Base-by-base conservation (phyloP, 2,113 vertebrate genomes). In the Scalopus aquaticus region DNA sequence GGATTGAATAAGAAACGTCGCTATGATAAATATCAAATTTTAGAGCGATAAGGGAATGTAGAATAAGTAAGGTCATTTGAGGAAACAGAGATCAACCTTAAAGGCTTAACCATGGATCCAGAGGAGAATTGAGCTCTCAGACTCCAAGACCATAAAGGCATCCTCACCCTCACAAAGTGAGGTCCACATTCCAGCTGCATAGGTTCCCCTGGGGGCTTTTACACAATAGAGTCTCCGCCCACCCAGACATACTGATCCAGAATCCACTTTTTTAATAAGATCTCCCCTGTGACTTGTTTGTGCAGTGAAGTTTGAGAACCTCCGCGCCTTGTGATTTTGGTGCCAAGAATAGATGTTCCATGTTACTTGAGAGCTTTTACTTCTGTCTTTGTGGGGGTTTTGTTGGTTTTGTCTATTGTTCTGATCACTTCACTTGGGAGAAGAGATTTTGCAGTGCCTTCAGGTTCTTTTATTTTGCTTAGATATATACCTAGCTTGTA, bases 401-500 rank as follows among this genome's bases (percentile, higher is more conserved):
- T 44, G n/a, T 17, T 46, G n/a, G 24, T 58, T 94, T 80, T 70
- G 69, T 58, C 58, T 65, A 3, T 79, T 39, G 28, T 77, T 93
- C 35, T 42, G 32, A 51, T 54, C 49, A 26, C 26, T 9, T 90
- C 9, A 0, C 35, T 93, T 26, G 28, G 9, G 60, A 81, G 10
- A 85, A 80, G 5, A 73, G 65, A 93, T 58, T 90, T 90, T 78
- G 20, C 24, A 79, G 58, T 30, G 13, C 65, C 26, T 72, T 87
- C 39, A 76, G 37, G 78, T 58, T 96, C 39, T 73, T 77, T 80
- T n/a, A 15, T 80, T 65, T 24, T 90, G n/a, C 65, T 95, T n/a
- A 65, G 30, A 72, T 70, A 37, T 16, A 56, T 30, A 19, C 17
- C 58, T 62, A 16, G 46, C 81, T 54, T 89, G 79, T 88, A 88